Percentiles rank a stretch among this genome's conserved stretches.
Conservation (phyloP, 2,797 vertebrate genomes). For the Ptychobarbus kaznakovi region DNA sequence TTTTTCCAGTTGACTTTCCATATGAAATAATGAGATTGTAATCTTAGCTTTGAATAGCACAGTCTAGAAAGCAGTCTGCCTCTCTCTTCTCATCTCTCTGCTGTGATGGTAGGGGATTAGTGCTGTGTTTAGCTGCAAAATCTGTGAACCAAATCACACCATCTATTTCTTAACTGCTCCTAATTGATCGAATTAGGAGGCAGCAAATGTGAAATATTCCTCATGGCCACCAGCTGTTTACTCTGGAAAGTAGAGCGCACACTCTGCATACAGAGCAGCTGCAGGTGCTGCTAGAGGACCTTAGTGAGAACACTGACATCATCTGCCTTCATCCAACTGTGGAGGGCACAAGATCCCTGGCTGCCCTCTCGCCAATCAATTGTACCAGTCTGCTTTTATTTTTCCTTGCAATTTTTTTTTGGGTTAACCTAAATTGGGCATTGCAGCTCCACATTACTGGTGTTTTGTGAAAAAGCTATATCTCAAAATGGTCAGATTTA, state of each 20-base stretch:
- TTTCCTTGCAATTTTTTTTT: constrained; percentile 24
- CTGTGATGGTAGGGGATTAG: constrained; percentile 22
- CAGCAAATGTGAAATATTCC: constrained; percentile 46
- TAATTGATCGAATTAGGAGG: constrained; percentile 51
- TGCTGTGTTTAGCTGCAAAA: constrained; percentile 17
- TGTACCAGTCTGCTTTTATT: not conserved
- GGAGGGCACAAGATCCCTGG: not conserved
- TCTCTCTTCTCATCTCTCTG: not conserved
- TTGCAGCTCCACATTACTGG: not conserved
- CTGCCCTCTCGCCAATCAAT: not conserved
- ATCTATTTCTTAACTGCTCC: constrained; percentile 26
- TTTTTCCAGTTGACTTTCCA: not conserved
- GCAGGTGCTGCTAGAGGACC: constrained; percentile 52
- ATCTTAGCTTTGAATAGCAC: not conserved
- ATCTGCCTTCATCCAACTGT: not conserved
- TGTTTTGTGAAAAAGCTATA: constrained; percentile 19
- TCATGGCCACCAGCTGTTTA: constrained; percentile 53
- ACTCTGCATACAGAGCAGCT: constrained; percentile 41
- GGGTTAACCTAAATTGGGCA: constrained; percentile 11
- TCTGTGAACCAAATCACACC: constrained; percentile 25
- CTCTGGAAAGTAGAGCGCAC: constrained; percentile 8
- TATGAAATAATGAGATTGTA: not conserved
- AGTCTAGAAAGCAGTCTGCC: not conserved
- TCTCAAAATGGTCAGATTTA: not conserved
- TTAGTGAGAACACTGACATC: constrained; percentile 13